These are phyloP conservation scores for Drosophila mayri DNA, from an alignment of 1,140 invertebrate genomes.

Conservation along the genomic window DNA sequence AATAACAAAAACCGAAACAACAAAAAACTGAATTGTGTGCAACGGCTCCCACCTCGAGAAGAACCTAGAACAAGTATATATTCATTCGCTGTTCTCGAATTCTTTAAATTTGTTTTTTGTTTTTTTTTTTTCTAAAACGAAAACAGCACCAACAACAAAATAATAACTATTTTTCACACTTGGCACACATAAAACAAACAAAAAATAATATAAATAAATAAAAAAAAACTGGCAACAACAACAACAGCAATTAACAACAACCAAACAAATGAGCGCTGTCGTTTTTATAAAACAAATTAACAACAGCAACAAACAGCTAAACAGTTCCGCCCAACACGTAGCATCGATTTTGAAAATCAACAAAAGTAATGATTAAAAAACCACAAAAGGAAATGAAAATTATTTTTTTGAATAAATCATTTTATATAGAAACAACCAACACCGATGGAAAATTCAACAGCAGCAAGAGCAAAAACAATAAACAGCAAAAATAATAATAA, in stretches of 20 bases:
- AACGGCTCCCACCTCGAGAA: conserved; percentile 75
- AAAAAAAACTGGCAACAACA: conserved; percentile 10
- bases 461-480: conserved; percentile 4
- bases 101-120: conserved; percentile 16
- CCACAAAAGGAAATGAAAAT: conserved; percentile 19
- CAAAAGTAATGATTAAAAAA: conserved; percentile 19
- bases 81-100: conserved; percentile 31
- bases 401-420: conserved; percentile 55
- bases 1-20: conserved; percentile 45
- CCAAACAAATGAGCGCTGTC: conserved; percentile 18
- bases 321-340: conserved; percentile 82
- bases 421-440: conserved; percentile 45
- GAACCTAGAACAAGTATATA: conserved; percentile 32
- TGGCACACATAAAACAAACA: conserved; percentile 35
- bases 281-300: conserved; percentile 42
- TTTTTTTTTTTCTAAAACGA: conserved; percentile 1
- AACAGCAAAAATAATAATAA: neutral
- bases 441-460: conserved; percentile 15
- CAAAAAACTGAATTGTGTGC: conserved; percentile 77
- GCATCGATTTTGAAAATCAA: conserved; percentile 83
- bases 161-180: conserved; percentile 28
- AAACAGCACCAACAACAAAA: neutral
- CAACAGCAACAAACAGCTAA: conserved; percentile 56
- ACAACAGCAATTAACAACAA: conserved; percentile 15
- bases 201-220: neutral